phyloP scores from a whole-genome alignment of 2,113 vertebrate species.

The Scatophagus argus region DNA sequence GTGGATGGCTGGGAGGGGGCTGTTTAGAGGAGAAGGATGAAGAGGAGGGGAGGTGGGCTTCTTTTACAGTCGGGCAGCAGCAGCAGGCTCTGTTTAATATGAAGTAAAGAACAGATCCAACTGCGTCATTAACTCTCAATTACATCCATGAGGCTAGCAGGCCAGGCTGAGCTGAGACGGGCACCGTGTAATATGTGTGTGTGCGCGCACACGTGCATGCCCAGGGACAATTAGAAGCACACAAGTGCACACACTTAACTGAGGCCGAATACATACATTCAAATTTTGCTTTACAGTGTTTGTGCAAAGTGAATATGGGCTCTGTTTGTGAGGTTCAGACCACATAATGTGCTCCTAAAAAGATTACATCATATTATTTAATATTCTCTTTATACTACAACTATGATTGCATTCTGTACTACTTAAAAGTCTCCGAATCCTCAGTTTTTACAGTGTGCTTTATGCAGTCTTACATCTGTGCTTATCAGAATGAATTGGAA shows the following conservation, averaged over 20 bases:
- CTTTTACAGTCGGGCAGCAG: slow-evolving; percentile 76
- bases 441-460: neutral
- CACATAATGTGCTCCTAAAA: slow-evolving; percentile 16
- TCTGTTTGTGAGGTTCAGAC: slow-evolving; percentile 37
- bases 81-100: slow-evolving; percentile 82
- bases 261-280: slow-evolving; percentile 48
- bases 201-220: slow-evolving; percentile 18
- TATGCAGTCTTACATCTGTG: neutral
- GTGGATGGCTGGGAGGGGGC: slow-evolving; percentile 22
- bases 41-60: slow-evolving; percentile 58
- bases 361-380: neutral
- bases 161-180: slow-evolving; percentile 52
- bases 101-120: slow-evolving; percentile 83
- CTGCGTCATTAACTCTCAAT: slow-evolving; percentile 85
- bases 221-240: slow-evolving; percentile 15
- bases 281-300: slow-evolving; percentile 45
- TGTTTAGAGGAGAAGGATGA: slow-evolving; percentile 17
- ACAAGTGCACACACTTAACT: slow-evolving; percentile 56
- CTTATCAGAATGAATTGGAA: neutral
- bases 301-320: slow-evolving; percentile 35
- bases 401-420: neutral
- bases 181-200: slow-evolving; percentile 29
- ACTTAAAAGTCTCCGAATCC: neutral
- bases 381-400: neutral
- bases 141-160: slow-evolving; percentile 80